Percentiles rank a stretch among this genome's conserved stretches.
These are phyloP conservation scores for Cliona cf. orientalis DNA, from an alignment of 37 sponge, comb jelly and placozoan species.

Conservation along the genomic window DNA sequence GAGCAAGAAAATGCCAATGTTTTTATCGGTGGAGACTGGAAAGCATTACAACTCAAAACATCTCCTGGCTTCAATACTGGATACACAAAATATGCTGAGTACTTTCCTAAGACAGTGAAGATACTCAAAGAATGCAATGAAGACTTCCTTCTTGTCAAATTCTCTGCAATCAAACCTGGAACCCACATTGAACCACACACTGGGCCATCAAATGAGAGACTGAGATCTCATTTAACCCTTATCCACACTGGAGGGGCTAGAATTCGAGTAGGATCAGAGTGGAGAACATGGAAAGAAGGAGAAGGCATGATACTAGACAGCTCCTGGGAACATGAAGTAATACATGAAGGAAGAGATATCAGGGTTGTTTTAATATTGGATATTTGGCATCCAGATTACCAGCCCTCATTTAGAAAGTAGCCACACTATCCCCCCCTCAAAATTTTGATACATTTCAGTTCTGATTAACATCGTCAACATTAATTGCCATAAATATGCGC, in stretches of 20 bases:
- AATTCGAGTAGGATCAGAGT: conserved; percentile 76
- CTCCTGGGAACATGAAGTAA: conserved; percentile 92
- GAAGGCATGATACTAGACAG: conserved; percentile 87
- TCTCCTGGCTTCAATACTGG: conserved; percentile 74
- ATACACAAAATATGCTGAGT: conserved; percentile 51
- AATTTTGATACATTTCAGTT: no score
- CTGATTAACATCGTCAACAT: no score
- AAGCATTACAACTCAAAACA: conserved; percentile 77
- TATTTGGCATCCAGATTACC: no score
- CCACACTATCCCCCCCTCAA: no score
- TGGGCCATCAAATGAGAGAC: conserved; percentile 86
- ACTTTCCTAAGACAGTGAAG: conserved; percentile 76
- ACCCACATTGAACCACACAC: conserved; percentile 92
- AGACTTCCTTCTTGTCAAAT: conserved; percentile 84
- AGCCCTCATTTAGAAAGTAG: no score
- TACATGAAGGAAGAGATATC: conserved; percentile 61
- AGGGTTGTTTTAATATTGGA: conserved; percentile 87
- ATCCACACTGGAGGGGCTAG: conserved; percentile 86
- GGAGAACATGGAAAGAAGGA: conserved; percentile 87
- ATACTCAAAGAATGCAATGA: conserved; percentile 37
- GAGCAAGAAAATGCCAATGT: conserved; percentile 66
- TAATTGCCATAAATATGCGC: no score
- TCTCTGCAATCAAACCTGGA: conserved; percentile 85
- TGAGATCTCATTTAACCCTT: conserved; percentile 76
- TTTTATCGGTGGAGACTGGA: conserved; percentile 85